phyloP scores from a whole-genome alignment of 2,113 vertebrate species.

The Carollia perspicillata region DNA sequence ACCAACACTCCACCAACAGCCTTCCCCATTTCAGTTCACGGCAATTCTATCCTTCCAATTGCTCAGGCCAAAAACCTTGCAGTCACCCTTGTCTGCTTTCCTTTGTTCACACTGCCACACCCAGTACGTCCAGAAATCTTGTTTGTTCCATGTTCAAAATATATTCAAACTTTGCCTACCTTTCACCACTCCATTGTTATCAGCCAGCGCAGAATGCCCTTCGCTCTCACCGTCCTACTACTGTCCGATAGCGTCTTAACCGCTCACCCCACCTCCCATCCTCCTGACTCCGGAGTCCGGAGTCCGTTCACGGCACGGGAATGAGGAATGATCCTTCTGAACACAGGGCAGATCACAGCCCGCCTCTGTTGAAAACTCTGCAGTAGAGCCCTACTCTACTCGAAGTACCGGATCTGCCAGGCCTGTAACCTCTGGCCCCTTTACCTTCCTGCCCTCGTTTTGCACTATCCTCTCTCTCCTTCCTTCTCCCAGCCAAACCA shows the following conservation, averaged over 20 bases:
- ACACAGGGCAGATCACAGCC: neutral
- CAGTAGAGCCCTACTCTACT: neutral
- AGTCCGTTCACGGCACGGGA: neutral
- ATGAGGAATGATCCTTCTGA: neutral
- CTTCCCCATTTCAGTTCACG: neutral
- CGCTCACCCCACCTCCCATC: neutral
- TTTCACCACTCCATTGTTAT: neutral
- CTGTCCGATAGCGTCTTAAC: neutral
- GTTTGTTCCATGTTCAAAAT: constrained; percentile 1
- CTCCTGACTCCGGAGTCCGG: neutral
- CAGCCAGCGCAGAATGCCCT: neutral
- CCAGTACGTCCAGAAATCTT: neutral
- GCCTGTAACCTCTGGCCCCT: neutral
- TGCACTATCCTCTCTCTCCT: neutral
- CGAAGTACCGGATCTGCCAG: neutral
- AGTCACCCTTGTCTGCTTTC: neutral
- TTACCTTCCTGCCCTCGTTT: neutral
- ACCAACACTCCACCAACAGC: neutral
- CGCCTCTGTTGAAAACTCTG: neutral
- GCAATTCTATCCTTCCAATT: neutral
- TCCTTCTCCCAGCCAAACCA: neutral
- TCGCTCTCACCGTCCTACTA: neutral
- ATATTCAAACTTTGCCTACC: neutral
- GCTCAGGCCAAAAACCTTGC: neutral
- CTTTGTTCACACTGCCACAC: neutral